Evolutionary conservation across 2,113 vertebrate genomes (phyloP).

Genomic region (Xerus inauris): DNA sequence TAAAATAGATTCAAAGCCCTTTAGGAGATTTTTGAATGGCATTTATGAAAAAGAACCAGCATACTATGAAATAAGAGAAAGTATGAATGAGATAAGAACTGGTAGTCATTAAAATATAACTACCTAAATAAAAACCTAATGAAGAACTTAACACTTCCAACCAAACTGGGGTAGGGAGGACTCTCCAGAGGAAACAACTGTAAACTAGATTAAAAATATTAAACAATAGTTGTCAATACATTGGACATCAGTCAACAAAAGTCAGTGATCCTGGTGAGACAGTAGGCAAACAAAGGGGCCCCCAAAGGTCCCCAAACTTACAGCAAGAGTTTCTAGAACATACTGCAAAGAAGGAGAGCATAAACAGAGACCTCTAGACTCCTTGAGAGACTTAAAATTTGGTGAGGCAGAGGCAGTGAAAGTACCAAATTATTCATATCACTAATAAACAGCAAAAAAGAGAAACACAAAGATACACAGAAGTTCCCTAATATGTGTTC

Average conservation of each 20-base stretch:
- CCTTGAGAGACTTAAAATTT: background rate
- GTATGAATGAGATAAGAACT: constrained; percentile 6
- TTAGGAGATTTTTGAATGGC: background rate
- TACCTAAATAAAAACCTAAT: background rate
- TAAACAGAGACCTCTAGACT: background rate
- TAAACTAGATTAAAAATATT: background rate
- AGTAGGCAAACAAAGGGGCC: background rate
- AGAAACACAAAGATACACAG: background rate
- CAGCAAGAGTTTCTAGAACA: background rate
- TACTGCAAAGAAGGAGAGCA: background rate
- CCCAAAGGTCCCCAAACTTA: background rate
- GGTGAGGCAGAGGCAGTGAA: background rate
- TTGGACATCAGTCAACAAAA: background rate
- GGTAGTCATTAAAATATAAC: background rate
- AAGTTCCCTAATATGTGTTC: background rate
- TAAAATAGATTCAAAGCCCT: background rate
- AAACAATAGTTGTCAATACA: background rate
- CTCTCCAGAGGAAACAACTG: background rate
- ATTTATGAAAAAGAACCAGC: background rate
- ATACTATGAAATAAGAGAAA: background rate
- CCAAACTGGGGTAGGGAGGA: background rate
- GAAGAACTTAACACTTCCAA: background rate
- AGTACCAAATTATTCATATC: background rate
- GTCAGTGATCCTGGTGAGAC: background rate
- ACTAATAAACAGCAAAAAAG: background rate